Percentiles rank a stretch among this genome's conserved stretches.
Evolutionary conservation across 2,797 vertebrate genomes (phyloP).

Genomic region (Arnoldichthys spilopterus): DNA sequence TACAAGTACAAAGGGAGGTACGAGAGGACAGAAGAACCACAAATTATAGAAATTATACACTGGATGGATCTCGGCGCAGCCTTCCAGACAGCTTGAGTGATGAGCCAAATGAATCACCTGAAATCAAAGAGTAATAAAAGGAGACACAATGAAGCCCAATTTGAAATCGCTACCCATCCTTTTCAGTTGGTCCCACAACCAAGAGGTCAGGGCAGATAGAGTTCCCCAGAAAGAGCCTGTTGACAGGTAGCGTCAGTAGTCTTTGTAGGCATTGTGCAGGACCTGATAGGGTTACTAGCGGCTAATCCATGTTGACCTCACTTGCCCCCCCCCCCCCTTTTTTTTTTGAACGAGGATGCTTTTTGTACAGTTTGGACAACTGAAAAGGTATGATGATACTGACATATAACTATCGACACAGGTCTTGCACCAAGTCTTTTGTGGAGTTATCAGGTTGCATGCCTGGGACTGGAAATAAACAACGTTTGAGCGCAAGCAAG

Average conservation of each 20-base stretch:
- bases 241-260: constrained; percentile 85
- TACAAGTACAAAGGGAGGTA: constrained; percentile 71
- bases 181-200: constrained; percentile 77
- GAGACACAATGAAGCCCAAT: constrained; percentile 76
- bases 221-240: constrained; percentile 81
- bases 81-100: constrained; percentile 77
- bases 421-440: constrained; percentile 80
- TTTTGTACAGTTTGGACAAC: constrained; percentile 84
- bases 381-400: constrained; percentile 80
- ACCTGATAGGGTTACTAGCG: constrained; percentile 84
- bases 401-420: constrained; percentile 79
- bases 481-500: constrained; percentile 70
- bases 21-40: constrained; percentile 69
- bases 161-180: constrained; percentile 78
- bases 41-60: constrained; percentile 79
- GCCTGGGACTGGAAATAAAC: constrained; percentile 74
- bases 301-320: constrained; percentile 86
- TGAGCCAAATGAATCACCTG: constrained; percentile 77
- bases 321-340: constrained; percentile 58
- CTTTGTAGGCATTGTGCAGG: constrained; percentile 84
- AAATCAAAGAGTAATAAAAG: constrained; percentile 82
- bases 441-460: constrained; percentile 83
- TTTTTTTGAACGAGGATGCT: constrained; percentile 75
- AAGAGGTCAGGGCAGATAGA: constrained; percentile 78
- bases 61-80: constrained; percentile 71